These are phyloP conservation scores for Sphaerodactylus townsendi DNA, from an alignment of 2,113 vertebrate species.

Conservation along the genomic window DNA sequence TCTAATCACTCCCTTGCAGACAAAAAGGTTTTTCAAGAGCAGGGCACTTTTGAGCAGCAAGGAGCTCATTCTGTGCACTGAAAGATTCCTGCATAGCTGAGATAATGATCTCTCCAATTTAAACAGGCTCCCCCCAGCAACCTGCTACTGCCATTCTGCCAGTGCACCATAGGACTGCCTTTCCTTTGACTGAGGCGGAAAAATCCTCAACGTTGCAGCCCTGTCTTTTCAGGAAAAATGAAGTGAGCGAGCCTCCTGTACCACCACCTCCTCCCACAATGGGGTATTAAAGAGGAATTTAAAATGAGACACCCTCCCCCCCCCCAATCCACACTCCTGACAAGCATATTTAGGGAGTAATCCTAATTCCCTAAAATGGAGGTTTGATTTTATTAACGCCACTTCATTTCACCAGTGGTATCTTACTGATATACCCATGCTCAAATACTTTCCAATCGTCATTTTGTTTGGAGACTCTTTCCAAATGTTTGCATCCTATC, in stretches of 20 bases:
- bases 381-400: not conserved
- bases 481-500: not conserved
- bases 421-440: too few relatives aligned
- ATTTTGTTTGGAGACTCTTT: not conserved
- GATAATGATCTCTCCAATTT: not conserved
- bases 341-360: not conserved
- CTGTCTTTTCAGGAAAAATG: accelerated
- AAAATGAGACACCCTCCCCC: not conserved
- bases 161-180: not conserved
- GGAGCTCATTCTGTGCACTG: not conserved
- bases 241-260: not conserved
- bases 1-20: not conserved
- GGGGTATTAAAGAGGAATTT: not conserved
- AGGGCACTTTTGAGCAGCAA: not conserved
- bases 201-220: not conserved
- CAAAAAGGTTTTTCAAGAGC: not conserved
- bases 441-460: not conserved
- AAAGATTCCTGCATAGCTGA: not conserved
- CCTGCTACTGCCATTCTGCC: not conserved
- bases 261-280: too few relatives aligned
- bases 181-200: not conserved
- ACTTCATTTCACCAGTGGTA: not conserved
- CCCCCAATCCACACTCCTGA: too few relatives aligned
- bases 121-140: not conserved
- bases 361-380: not conserved